Percentiles rank a stretch among this genome's conserved stretches.
Evolutionary conservation across 2,797 vertebrate genomes (phyloP).

Genomic region (Neopelma chrysocephalum): DNA sequence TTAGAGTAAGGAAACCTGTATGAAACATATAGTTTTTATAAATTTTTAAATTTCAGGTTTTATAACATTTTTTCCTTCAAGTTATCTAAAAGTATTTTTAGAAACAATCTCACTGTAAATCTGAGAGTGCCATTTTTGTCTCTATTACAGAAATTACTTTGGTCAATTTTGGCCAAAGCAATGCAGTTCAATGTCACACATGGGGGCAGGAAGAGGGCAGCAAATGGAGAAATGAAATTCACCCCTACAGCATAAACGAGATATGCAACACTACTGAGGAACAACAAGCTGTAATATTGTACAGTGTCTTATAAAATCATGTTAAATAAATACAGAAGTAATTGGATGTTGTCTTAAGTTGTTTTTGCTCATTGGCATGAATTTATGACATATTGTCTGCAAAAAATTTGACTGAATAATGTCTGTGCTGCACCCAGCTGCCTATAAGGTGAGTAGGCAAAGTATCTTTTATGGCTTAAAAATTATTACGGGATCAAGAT

Average conservation of each 20-base stretch:
- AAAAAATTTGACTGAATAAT: neutral
- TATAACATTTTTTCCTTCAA: neutral
- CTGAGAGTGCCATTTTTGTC: neutral
- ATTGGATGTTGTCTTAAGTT: neutral
- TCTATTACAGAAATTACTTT: neutral
- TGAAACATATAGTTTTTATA: neutral
- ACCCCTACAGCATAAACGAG: neutral
- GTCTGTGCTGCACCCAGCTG: neutral
- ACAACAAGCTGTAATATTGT: neutral
- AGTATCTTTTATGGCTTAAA: neutral
- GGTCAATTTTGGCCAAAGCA: neutral
- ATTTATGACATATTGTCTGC: neutral
- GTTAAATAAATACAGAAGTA: neutral
- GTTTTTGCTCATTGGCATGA: neutral
- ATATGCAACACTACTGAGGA: rapidly evolving
- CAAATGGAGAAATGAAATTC: neutral
- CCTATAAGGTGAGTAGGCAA: neutral
- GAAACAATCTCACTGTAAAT: neutral
- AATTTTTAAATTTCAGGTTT: neutral
- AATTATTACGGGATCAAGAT: neutral
- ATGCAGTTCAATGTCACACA: neutral
- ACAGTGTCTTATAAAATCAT: neutral
- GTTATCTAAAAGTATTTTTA: neutral
- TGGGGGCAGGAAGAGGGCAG: neutral
- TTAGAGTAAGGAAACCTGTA: neutral